Conservation (phyloP, 2,888 invertebrate genomes). For the Microctonus hyperodae region DNA sequence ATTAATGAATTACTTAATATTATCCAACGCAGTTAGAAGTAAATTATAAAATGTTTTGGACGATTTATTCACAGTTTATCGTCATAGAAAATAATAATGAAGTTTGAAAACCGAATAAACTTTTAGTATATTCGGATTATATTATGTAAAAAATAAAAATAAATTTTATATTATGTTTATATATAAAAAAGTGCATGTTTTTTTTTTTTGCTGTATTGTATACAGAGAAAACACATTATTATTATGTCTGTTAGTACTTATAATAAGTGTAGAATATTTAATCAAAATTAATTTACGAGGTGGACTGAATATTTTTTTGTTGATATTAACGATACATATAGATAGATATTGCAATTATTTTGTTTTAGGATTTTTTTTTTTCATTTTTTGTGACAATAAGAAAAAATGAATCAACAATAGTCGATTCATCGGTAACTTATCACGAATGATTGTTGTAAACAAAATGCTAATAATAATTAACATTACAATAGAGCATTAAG, state of each 20-base stretch:
- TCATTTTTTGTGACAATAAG: neutral
- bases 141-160: constrained; percentile 4
- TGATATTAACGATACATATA: constrained; percentile 19
- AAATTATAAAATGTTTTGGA: constrained; percentile 12
- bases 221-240: too few relatives aligned
- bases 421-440: constrained; percentile 29
- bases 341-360: constrained; percentile 15
- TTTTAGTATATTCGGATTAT: neutral
- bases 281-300: constrained; percentile 30
- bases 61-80: constrained; percentile 9
- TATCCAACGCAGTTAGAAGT: constrained; percentile 14
- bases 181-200: constrained; percentile 1
- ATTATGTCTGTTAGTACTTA: too few relatives aligned
- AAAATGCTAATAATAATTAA: constrained; percentile 36
- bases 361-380: constrained; percentile 2
- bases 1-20: constrained; percentile 35
- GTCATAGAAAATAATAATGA: neutral
- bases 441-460: constrained; percentile 30
- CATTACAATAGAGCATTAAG: constrained; percentile 40
- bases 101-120: neutral
- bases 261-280: too few relatives aligned
- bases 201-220: constrained; percentile 33
- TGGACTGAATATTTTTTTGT: constrained; percentile 32
- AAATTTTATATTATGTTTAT: neutral
- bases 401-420: constrained; percentile 28